Base-by-base conservation (phyloP, 1,140 invertebrate genomes). In the Aphis gossypii region DNA sequence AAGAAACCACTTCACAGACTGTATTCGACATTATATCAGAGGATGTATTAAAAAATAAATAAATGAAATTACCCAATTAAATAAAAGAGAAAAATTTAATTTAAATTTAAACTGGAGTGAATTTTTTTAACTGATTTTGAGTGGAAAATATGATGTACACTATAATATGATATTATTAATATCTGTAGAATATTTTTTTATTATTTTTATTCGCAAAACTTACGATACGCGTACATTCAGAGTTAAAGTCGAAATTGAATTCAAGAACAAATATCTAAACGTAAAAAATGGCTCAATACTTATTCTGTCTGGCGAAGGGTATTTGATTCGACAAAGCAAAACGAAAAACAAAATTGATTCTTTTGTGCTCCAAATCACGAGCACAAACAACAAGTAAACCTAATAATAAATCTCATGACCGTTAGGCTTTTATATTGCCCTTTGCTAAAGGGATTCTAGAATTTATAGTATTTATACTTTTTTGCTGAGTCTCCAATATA, bases 1-100 rank as follows among this genome's bases (percentile, higher is more conserved):
- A 93, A 93, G 48, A 82, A 86, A 54, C 92, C 82, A 93, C 92
- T 93, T 93, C 92, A 84, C 38, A 41, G 68, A 84, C 46, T 93
- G 92, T 93, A 93, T 93, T 84, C 82, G 92, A 93, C 92, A 86
- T 82, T 56, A 93, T 93, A 38, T 84, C 38, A 54, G 92, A 44
- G 92, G 51, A 86, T 68, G 51, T 93, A 82, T 92, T 83, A 90
- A 90, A 56, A 68, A 44, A 90, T 44, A 60, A 90, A 60, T 60
- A 90, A 90, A 44, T 44, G 46, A 68, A 90, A 46, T 90, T 25
- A 30, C 56, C 56, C 54, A 68, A n/a, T 90, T 90, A 54, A 60
- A 20, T 21, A 68, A 44, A 44, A 44, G 5, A 90, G 23, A 90
- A 44, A 56, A 90, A 56, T 76, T 76, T 9, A 76, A 76, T 76